These are phyloP conservation scores for Cydia strobilella DNA, from an alignment of 1,140 invertebrate species.

Conservation along the genomic window DNA sequence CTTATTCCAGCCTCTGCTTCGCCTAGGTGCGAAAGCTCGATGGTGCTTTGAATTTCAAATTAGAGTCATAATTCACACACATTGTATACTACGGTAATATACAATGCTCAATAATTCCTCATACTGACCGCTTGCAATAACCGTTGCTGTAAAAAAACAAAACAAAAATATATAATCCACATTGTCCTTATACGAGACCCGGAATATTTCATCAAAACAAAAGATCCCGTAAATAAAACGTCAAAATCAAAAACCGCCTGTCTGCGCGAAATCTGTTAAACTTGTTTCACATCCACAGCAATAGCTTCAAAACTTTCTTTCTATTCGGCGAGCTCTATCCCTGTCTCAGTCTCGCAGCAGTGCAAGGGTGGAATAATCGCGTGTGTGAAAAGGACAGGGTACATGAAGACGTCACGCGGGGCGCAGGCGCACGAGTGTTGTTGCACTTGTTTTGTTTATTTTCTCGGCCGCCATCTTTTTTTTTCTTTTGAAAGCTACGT, in stretches of 20 bases:
- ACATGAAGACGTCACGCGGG: conserved; percentile 77
- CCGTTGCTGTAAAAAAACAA: background rate
- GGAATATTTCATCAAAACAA: conserved; percentile 23
- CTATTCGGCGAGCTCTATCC: conserved; percentile 55
- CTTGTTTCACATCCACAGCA: conserved; percentile 69
- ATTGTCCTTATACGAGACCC: conserved; percentile 13
- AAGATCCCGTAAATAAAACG: conserved; percentile 54
- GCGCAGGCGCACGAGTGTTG: conserved; percentile 71
- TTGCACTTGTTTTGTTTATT: conserved; percentile 77
- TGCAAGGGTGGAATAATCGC: conserved; percentile 38
- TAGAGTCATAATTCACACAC: too few relatives aligned
- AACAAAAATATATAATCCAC: background rate
- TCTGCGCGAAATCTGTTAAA: conserved; percentile 75
- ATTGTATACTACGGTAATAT: too few relatives aligned
- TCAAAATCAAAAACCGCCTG: conserved; percentile 66
- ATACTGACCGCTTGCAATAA: background rate
- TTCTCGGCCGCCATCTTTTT: conserved; percentile 65
- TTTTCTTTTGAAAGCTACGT: conserved; percentile 69
- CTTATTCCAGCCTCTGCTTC: too few relatives aligned
- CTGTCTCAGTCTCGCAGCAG: conserved; percentile 53
- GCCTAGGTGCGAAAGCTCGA: too few relatives aligned
- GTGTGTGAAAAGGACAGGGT: conserved; percentile 59
- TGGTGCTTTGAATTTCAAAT: too few relatives aligned
- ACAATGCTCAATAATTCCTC: too few relatives aligned
- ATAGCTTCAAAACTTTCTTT: conserved; percentile 76